Evolutionary conservation across 2,797 vertebrate species (phyloP).

Genomic region (Ceryle rudis): DNA sequence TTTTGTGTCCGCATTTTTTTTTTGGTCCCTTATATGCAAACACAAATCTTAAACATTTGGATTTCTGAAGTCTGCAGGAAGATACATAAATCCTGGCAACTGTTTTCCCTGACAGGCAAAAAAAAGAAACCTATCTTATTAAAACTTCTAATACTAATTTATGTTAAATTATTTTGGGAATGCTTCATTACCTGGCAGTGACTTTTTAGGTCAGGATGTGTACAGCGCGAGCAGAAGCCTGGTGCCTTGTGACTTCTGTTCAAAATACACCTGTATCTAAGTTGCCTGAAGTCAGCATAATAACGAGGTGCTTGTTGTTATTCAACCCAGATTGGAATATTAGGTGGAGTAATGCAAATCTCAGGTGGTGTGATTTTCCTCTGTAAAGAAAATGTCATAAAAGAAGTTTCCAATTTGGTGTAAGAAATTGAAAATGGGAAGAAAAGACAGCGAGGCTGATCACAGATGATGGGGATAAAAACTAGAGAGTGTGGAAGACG

Average conservation of each 20-base stretch:
- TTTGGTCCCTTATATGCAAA: background rate
- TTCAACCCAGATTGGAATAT: slow-evolving; percentile 7
- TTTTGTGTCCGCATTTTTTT: no score
- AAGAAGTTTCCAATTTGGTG: slow-evolving; percentile 60
- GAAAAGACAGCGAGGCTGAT: slow-evolving; percentile 26
- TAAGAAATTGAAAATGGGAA: slow-evolving; percentile 47
- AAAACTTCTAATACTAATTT: slow-evolving; percentile 33
- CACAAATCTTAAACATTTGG: background rate
- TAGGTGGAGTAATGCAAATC: slow-evolving; percentile 16
- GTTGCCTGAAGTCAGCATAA: slow-evolving; percentile 19
- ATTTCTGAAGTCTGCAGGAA: background rate
- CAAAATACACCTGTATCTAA: slow-evolving; percentile 3
- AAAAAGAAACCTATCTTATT: background rate
- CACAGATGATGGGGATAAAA: slow-evolving; percentile 19
- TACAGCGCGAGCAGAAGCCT: background rate
- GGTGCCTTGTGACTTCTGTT: background rate
- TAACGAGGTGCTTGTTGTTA: background rate
- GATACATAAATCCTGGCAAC: background rate
- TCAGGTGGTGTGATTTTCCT: background rate
- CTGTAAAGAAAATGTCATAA: background rate
- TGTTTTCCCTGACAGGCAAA: background rate
- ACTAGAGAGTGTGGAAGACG: background rate
- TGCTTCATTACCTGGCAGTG: background rate
- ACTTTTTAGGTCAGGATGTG: background rate
- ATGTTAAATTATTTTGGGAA: slow-evolving; percentile 24